Evolutionary conservation across 2,113 vertebrate species (phyloP), one percentile per base, ranked within the genome.

Genomic region (Rhinolophus ferrumequinum): DNA sequence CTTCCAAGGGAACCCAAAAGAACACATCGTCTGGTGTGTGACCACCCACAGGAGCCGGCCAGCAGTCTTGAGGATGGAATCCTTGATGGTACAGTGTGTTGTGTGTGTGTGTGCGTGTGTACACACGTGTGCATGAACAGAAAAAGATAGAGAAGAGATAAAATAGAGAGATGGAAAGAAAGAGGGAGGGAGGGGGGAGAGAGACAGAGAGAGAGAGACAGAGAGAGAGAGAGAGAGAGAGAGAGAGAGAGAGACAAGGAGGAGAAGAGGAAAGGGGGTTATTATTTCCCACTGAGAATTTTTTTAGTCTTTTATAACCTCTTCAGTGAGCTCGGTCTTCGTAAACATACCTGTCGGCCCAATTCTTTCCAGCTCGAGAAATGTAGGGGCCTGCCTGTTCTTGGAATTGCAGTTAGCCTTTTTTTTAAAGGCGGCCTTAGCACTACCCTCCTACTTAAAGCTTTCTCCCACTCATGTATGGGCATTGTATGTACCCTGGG

Each of bases 41-140:
- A 98, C 97, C 97, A 97, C 97, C 94, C 98, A 79, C 80, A 85
- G 82, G 79, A 93, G 24, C 80, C 30, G 95, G 33, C 79, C 28
- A 95, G 87, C 92, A 96, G 94, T 93, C 28, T 81, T 28, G 87
- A 95, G 88, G 83, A 93, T 44, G 89, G 97, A 96, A 95, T 97
- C 90, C 94, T 77, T 85, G 77, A 60, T 21, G n/a, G 58, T 35
- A 67, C 28, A 60, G 33, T 1, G 2, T 52, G 64, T 66, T 35
- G 83, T 35, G 12, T 54, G 84, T 56, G 70, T 54, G 67, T 44
- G 79, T 30, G 50, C 18, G 62, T 47, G 67, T 16, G 50, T 9
- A 60, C 4, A 13, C 22, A 41, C 4, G 35, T 7, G 64, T 6
- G 24, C 11, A 14, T 33, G 0, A 5, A 47, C 1, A 47, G 8